A percentile compares a stretch with the other conserved stretches of the same genome.
Conservation (phyloP, 1,140 invertebrate species). For the Ceratitis capitata region DNA sequence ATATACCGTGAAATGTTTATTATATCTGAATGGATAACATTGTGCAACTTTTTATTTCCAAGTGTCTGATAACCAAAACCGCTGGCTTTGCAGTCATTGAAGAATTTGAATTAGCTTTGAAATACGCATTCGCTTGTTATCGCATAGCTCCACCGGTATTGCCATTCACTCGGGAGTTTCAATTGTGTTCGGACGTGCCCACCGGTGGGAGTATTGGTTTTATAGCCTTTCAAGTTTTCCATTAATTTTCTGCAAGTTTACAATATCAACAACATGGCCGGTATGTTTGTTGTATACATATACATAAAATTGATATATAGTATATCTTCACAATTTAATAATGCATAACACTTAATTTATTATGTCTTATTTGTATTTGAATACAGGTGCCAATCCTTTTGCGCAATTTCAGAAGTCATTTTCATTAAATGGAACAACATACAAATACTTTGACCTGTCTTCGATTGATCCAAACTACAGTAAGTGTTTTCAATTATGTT, state of each 20-base stretch:
- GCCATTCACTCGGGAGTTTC: background rate
- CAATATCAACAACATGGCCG: background rate
- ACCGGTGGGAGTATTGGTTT: background rate
- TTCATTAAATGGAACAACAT: constrained; percentile 72
- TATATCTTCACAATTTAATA: background rate
- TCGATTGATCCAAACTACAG: constrained; percentile 79
- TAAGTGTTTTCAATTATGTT: constrained; percentile 65
- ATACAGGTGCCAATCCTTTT: constrained; percentile 76
- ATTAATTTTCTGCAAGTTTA: background rate
- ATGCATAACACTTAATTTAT: too few relatives aligned
- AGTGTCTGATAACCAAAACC: too few relatives aligned
- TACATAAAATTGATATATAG: background rate
- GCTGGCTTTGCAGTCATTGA: too few relatives aligned
- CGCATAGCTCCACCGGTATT: background rate
- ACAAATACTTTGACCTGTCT: constrained; percentile 80
- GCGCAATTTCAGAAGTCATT: constrained; percentile 75
- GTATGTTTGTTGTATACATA: background rate
- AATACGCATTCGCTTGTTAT: background rate
- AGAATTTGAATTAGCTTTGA: background rate
- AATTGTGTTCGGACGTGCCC: background rate
- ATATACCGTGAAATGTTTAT: background rate
- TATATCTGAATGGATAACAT: background rate
- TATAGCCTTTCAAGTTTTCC: background rate
- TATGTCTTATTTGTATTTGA: too few relatives aligned
- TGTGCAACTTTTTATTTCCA: background rate